Evolutionary conservation across 2,797 vertebrate species (phyloP).

Genomic region (Zonotrichia albicollis): DNA sequence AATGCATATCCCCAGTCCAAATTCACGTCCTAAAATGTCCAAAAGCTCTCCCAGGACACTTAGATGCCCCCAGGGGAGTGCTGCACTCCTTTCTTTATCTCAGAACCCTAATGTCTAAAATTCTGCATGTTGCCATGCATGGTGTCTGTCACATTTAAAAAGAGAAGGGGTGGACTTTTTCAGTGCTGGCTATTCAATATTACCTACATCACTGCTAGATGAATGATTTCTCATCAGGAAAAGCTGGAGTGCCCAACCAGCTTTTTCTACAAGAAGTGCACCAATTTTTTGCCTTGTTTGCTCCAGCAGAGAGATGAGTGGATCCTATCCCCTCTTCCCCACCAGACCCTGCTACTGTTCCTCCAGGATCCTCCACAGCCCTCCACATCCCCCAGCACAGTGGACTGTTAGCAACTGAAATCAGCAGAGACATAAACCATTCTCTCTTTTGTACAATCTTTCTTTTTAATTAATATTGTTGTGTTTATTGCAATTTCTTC

Average conservation of each 20-base stretch:
- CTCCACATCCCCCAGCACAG: rapidly evolving
- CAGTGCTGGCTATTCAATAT: background rate
- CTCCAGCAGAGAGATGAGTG: rapidly evolving
- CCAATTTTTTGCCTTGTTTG: background rate
- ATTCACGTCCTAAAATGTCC: background rate
- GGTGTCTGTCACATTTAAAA: background rate
- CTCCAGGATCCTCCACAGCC: background rate
- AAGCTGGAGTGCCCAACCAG: rapidly evolving
- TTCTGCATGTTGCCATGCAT: background rate
- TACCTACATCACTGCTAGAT: background rate
- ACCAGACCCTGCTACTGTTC: background rate
- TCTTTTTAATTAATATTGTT: background rate
- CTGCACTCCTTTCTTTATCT: background rate
- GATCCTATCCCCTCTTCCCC: background rate
- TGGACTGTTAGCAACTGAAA: background rate
- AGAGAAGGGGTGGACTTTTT: background rate
- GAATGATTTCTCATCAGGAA: background rate
- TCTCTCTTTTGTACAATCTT: background rate
- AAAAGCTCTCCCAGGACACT: background rate
- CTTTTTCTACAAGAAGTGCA: background rate
- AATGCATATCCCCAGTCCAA: background rate
- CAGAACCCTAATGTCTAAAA: background rate
- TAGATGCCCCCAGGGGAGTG: background rate
- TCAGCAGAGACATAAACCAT: background rate
- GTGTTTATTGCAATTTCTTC: background rate